Evolutionary conservation across 2,888 invertebrate genomes (phyloP), one percentile per base, ranked within the genome.

Genomic region (Ryuthela nishihirai): DNA sequence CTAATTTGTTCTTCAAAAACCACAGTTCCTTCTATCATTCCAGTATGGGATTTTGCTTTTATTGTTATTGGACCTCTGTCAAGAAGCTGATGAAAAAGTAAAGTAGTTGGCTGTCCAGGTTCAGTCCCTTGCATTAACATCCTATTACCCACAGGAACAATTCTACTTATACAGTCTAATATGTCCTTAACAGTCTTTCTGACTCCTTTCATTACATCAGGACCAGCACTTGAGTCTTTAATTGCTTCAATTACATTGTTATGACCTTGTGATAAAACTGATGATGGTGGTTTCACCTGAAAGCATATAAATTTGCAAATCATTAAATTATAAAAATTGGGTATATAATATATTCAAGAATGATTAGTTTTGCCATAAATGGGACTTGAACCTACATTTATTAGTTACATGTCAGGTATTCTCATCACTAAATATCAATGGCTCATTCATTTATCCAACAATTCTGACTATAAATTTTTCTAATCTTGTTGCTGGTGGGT

Each of bases 11-110:
- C 53, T 26, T 59, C 59, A 29, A 59, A 59, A 18, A 39, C 41
- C 32, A 59, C 59, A 35, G 53, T 45, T 12, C 59, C 48, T 48
- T 53, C 53, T 15, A 53, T 43, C n/a, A 32, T 34, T 2, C 53
- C 53, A 9, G 29, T 35, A n/a, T 25, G 23, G 10, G 53, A 25
- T 9, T 29, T 10, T 3, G 53, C 44, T 39, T 52, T 59, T 12
- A 59, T 36, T 15, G 40, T 53, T 17, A 59, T 25, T 24, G 53
- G 52, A n/a, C 23, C 45, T 1, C 48, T 36, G 21, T 49, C 52
- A 7, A 41, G 34, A 3, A 53, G 42, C 21, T 59, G 53, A n/a
- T 47, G 34, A 18, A 59, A 59, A 5, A 59, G 21, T 26, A 59
- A 26, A 6, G 52, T 59, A 12, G 47, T 20, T 9, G 59, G 59